Conservation (phyloP, 2,113 vertebrate species). For the Odocoileus hemionus region DNA sequence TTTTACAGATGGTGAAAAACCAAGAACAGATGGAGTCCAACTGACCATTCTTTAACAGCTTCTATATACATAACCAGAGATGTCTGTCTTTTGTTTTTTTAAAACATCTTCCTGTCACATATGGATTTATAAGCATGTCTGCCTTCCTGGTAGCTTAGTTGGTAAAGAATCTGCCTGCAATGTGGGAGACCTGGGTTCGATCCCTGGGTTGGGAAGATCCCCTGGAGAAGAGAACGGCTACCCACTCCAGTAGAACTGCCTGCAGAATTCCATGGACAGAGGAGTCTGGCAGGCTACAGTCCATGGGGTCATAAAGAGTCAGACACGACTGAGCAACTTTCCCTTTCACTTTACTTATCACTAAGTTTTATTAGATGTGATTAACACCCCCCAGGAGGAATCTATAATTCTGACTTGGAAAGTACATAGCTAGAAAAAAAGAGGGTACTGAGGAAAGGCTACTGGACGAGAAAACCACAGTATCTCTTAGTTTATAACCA, state of each 20-base stretch:
- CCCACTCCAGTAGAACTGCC: background rate
- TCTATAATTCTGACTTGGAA: background rate
- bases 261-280: background rate
- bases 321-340: background rate
- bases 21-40: background rate
- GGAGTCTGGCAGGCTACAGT: background rate
- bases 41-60: background rate
- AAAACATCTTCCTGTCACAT: background rate
- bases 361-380: background rate
- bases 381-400: background rate
- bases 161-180: background rate
- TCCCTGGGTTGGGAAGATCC: background rate
- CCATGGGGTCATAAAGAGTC: background rate
- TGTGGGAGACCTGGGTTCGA: rapidly evolving
- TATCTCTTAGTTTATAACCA: background rate
- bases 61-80: background rate
- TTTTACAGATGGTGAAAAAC: background rate
- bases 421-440: background rate
- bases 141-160: background rate
- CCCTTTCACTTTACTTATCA: background rate
- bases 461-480: background rate
- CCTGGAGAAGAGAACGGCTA: background rate
- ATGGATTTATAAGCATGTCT: background rate
- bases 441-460: background rate
- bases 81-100: background rate